Percentiles rank a stretch among this genome's conserved stretches.
These are phyloP conservation scores for Himalopsyche tibetana DNA, from an alignment of 2,888 invertebrate species.

Conservation along the genomic window DNA sequence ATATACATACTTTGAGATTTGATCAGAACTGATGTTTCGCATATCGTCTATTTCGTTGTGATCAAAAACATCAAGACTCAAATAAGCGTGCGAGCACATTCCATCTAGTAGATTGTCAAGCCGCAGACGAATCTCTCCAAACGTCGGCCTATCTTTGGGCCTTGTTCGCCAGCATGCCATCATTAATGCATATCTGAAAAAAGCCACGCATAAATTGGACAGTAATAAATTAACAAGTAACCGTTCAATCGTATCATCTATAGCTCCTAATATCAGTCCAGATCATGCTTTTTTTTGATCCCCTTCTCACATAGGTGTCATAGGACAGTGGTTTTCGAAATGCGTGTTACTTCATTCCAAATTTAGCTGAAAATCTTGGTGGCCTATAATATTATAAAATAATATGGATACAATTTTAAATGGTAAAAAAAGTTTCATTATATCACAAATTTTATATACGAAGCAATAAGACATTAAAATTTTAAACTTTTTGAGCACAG, in stretches of 20 bases:
- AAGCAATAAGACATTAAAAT: no score
- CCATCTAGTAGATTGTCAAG: slow-evolving; percentile 72
- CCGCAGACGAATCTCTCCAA: slow-evolving; percentile 77
- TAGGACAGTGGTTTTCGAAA: no score
- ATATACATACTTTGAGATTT: slow-evolving; percentile 35
- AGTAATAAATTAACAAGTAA: neutral
- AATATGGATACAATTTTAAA: no score
- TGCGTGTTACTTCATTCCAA: no score
- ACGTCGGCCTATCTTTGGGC: slow-evolving; percentile 84
- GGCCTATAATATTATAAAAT: no score
- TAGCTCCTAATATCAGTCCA: no score
- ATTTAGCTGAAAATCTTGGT: no score
- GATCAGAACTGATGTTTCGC: slow-evolving; percentile 44
- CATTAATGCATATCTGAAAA: slow-evolving; percentile 85
- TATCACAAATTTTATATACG: no score
- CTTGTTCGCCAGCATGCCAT: slow-evolving; percentile 83
- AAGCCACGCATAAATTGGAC: neutral
- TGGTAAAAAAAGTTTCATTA: no score
- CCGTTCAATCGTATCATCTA: neutral
- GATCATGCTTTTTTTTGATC: no score
- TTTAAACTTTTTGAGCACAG: no score
- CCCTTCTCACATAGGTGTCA: no score
- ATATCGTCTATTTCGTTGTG: slow-evolving; percentile 63
- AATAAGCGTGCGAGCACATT: slow-evolving; percentile 72
- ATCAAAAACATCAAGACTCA: slow-evolving; percentile 69